phyloP scores from a whole-genome alignment of 2,797 vertebrate species.

The Acanthis flammea region DNA sequence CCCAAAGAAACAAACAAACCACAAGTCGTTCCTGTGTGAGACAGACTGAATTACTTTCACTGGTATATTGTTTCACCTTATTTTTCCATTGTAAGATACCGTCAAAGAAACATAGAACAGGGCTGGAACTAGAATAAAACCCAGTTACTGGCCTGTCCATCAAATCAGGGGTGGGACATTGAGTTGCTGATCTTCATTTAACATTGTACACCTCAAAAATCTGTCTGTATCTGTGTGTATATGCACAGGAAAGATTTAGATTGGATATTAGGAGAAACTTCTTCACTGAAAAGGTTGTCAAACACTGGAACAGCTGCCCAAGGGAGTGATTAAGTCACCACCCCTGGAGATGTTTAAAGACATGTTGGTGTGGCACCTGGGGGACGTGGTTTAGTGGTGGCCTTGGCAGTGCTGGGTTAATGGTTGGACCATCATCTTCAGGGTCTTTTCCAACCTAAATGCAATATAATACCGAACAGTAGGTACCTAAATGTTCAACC shows the following conservation, averaged over 20 bases:
- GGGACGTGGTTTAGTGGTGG: not conserved
- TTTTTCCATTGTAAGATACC: not conserved
- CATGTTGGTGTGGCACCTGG: fast-evolving
- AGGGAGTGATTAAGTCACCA: no score
- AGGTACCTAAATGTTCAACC: not conserved
- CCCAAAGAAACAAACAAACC: not conserved
- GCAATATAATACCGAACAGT: not conserved
- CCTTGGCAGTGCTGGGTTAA: not conserved
- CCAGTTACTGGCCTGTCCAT: not conserved
- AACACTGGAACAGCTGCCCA: not conserved
- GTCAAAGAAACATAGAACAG: not conserved
- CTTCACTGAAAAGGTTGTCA: not conserved
- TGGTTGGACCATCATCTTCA: fast-evolving
- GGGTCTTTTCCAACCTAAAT: not conserved
- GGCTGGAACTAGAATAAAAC: not conserved
- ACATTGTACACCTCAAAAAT: not conserved
- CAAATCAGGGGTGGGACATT: not conserved
- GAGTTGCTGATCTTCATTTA: not conserved
- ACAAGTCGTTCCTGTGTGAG: not conserved
- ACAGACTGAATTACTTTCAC: not conserved
- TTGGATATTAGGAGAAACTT: not conserved
- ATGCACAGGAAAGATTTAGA: not conserved
- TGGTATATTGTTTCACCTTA: not conserved
- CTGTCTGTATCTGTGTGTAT: not conserved
- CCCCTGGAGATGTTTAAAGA: not conserved